phyloP scores from a whole-genome alignment of 2,888 invertebrate species.

The Dynastes grantii region DNA sequence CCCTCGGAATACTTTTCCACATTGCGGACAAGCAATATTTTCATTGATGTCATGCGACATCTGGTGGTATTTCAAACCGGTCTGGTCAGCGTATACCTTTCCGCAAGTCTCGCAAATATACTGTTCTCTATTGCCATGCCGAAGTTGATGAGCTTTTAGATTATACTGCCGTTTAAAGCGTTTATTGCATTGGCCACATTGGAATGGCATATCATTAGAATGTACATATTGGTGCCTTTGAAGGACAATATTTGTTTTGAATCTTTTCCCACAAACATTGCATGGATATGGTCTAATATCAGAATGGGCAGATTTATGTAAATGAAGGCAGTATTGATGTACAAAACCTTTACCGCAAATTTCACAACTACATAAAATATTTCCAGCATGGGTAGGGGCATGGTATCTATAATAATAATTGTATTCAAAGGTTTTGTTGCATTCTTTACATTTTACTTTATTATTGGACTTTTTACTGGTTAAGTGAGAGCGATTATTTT shows the following conservation, averaged over 20 bases:
- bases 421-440: slow-evolving; percentile 16
- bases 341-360: slow-evolving; percentile 10
- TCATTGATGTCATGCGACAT: too few species aligned
- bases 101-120: too few species aligned
- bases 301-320: slow-evolving; percentile 7
- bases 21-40: too few species aligned
- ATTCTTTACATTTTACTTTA: slow-evolving; percentile 8
- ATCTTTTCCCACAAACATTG: too few species aligned
- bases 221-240: too few species aligned
- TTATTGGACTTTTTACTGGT: neutral
- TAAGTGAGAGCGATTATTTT: too few species aligned
- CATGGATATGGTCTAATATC: neutral
- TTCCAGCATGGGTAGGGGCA: neutral
- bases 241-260: too few species aligned
- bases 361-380: neutral
- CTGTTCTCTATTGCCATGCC: neutral
- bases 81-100: too few species aligned
- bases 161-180: neutral
- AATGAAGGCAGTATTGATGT: neutral
- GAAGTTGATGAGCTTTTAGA: neutral
- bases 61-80: too few species aligned
- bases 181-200: neutral
- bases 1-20: too few species aligned
- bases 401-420: slow-evolving; percentile 16
- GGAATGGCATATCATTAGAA: neutral